These are phyloP conservation scores for Leucoraja erinaceus DNA, from an alignment of 2,113 vertebrate species.

Conservation along the genomic window DNA sequence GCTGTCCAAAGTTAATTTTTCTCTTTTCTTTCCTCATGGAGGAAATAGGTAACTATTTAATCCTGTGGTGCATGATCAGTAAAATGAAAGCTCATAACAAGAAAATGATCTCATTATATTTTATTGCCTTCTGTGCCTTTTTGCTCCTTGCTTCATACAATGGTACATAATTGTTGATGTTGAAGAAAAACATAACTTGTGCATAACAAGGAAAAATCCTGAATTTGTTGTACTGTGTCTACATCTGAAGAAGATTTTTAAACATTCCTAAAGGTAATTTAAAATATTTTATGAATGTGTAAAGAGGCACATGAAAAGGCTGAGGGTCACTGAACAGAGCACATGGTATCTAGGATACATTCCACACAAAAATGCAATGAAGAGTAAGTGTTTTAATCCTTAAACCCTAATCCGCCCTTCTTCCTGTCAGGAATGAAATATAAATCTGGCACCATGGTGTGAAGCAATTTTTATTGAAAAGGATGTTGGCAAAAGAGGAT, in stretches of 20 bases:
- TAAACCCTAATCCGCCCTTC: conserved; percentile 60
- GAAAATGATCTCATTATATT: conserved; percentile 32
- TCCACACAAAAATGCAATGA: conserved; percentile 53
- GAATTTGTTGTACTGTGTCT: neutral
- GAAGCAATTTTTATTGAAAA: conserved; percentile 61
- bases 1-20: neutral
- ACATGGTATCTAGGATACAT: conserved; percentile 63
- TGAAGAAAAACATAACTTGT: neutral
- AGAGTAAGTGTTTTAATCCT: conserved; percentile 67
- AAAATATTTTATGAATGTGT: conserved; percentile 57
- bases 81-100: neutral
- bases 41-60: neutral
- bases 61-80: neutral
- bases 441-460: conserved; percentile 57
- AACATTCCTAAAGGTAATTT: conserved; percentile 45
- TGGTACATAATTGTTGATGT: neutral
- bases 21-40: neutral
- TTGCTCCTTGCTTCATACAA: conserved; percentile 20
- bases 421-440: conserved; percentile 69
- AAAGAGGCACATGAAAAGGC: conserved; percentile 49
- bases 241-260: neutral
- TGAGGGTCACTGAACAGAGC: conserved; percentile 56
- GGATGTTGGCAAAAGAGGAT: conserved; percentile 57
- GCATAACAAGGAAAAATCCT: neutral
- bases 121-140: conserved; percentile 9